Evolutionary conservation across 2,888 invertebrate species (phyloP), one percentile per base, ranked within the genome.

Genomic region (Drosophila maculinotata): DNA sequence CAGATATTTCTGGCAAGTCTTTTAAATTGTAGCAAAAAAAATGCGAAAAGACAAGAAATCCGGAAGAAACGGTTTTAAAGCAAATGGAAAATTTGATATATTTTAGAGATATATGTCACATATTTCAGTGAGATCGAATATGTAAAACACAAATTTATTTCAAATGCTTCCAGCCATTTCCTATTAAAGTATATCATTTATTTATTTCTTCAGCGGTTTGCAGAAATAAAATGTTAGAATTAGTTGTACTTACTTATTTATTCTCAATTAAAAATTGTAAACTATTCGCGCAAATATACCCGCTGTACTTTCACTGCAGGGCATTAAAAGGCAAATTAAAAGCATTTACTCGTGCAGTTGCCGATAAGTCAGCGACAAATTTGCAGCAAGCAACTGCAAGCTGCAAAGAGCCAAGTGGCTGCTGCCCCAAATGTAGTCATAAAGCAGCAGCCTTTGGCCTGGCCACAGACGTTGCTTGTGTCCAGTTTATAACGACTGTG

Each of bases 301-400:
- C 59, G 33, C 10, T 30, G 7, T 3, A 39, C 58, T 65, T 56
- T 75, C 57, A 38, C 44, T 31, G 25, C 49, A 8, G 38, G 12
- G 30, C 38, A 33, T 64, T 52, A 41, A 70, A 17, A 49, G 45
- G 52, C 72, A 71, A 57, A 53, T 76, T 57, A 66, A 73, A 45
- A 38, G 35, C 39, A 53, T 66, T 76, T 71, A 71, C 48, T 76
- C 48, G 45, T 52, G 26, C 33, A 44, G 63, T 60, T 69, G 47
- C 14, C 44, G 62, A 68, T 79, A 71, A 52, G 20, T 31, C 52
- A 39, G 44, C 33, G 58, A 68, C 79, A 81, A 82, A 82, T 80
- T 77, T 62, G 66, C 58, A 28, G 44, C 42, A 56, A 53, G 41
- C 60, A 26, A 30, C 35, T 38, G 45, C 9, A 56, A 64, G 20